These are phyloP conservation scores for Amphibalanus amphitrite DNA, from an alignment of 1,140 invertebrate species.

Conservation along the genomic window DNA sequence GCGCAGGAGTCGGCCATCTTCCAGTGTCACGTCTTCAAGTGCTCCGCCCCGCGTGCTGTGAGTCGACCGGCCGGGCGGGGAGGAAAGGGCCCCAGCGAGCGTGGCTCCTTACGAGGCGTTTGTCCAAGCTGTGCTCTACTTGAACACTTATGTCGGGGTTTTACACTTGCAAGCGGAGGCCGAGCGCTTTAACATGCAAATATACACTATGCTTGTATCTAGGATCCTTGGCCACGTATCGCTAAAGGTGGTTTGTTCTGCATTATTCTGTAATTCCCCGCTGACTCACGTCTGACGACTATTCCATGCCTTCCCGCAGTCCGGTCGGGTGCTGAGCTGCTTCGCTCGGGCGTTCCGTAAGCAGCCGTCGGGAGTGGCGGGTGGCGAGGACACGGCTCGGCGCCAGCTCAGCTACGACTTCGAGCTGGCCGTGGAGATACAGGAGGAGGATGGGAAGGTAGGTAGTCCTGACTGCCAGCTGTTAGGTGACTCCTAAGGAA, in stretches of 20 bases:
- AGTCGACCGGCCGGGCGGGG: constrained; percentile 17
- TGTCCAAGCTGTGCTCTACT: constrained; percentile 3
- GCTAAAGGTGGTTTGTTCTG: too few species aligned
- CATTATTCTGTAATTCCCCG: too few species aligned
- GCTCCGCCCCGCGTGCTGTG: constrained; percentile 94
- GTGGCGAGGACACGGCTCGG: constrained; percentile 6
- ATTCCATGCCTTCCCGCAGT: too few species aligned
- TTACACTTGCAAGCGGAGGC: neutral
- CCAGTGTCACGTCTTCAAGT: constrained; percentile 92
- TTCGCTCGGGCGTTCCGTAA: neutral
- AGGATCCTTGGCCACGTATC: neutral
- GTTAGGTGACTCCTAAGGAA: constrained; percentile 2
- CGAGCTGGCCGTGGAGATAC: constrained; percentile 78
- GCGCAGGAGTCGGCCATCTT: constrained; percentile 73
- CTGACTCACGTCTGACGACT: too few species aligned
- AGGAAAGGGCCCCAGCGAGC: neutral
- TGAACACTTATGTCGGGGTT: neutral
- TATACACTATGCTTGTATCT: neutral
- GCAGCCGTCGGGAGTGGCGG: constrained; percentile 1
- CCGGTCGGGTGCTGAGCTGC: constrained; percentile 28
- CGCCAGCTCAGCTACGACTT: constrained; percentile 34
- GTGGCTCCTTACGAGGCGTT: too few species aligned
- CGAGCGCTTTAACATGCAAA: neutral
- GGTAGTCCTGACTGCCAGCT: too few species aligned
- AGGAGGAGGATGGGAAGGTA: constrained; percentile 64